A percentile compares a stretch with the other conserved stretches of the same genome.
Conservation (phyloP, 2,888 invertebrate genomes). For the Nycteola revayana region DNA sequence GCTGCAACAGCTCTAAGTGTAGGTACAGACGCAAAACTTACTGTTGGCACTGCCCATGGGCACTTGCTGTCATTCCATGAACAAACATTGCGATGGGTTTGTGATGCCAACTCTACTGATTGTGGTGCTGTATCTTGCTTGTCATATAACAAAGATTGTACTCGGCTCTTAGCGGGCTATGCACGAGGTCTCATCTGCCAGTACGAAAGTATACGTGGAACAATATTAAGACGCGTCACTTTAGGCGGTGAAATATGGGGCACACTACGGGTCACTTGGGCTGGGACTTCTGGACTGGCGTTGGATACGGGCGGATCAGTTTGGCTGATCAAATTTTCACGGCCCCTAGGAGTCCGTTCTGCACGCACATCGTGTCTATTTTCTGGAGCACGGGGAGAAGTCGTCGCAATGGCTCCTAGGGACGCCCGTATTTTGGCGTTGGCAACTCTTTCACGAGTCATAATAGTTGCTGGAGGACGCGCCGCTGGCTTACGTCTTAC, state of each 20-base stretch:
- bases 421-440: slow-evolving; percentile 89
- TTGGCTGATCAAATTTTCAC: slow-evolving; percentile 94
- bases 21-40: slow-evolving; percentile 86
- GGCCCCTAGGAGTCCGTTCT: slow-evolving; percentile 93
- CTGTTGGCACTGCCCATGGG: slow-evolving; percentile 97
- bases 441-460: slow-evolving; percentile 95
- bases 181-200: slow-evolving; percentile 93
- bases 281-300: slow-evolving; percentile 66
- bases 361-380: slow-evolving; percentile 97
- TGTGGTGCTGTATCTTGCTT: slow-evolving; percentile 92
- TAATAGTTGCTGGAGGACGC: slow-evolving; percentile 70
- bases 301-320: slow-evolving; percentile 98
- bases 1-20: slow-evolving; percentile 92
- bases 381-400: slow-evolving; percentile 97
- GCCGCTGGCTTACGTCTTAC: slow-evolving; percentile 83
- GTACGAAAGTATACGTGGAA: slow-evolving; percentile 90
- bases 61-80: slow-evolving; percentile 88
- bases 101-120: slow-evolving; percentile 82
- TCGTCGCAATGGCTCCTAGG: slow-evolving; percentile 69
- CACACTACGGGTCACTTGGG: slow-evolving; percentile 69
- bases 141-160: slow-evolving; percentile 93
- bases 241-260: slow-evolving; percentile 77
- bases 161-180: slow-evolving; percentile 88
- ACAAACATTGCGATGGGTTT: slow-evolving; percentile 95
- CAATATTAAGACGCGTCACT: slow-evolving; percentile 66